These are phyloP conservation scores for Phenganax stokvisi DNA, from an alignment of 92 coral and sea anemone genomes.

Conservation along the genomic window DNA sequence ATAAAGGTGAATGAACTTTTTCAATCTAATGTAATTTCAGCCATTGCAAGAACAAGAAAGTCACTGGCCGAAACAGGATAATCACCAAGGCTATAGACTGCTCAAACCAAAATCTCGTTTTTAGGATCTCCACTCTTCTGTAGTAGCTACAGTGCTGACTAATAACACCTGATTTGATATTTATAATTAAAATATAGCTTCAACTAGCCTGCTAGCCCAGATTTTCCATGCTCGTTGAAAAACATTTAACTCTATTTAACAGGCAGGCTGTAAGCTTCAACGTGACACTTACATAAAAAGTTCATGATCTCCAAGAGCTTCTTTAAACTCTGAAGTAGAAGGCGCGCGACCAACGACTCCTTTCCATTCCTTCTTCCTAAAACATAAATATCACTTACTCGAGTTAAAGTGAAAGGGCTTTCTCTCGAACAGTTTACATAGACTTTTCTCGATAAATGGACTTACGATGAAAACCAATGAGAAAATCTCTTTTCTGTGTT, in stretches of 20 bases:
- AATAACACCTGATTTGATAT: no score
- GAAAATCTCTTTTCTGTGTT: slow-evolving; percentile 81
- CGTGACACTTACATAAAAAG: slow-evolving; percentile 70
- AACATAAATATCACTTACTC: neutral
- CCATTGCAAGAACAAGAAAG: no score
- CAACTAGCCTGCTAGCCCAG: no score
- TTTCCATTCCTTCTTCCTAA: slow-evolving; percentile 74
- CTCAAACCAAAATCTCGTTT: neutral
- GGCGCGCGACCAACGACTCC: slow-evolving; percentile 82
- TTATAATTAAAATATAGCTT: no score
- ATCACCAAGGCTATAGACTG: no score
- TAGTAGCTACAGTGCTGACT: no score
- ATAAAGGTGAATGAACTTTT: no score
- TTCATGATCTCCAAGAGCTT: slow-evolving; percentile 73
- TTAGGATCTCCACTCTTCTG: neutral
- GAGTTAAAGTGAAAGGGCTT: no score
- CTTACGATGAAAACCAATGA: slow-evolving; percentile 89
- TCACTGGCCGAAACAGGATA: no score
- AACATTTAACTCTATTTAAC: no score
- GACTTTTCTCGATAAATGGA: neutral
- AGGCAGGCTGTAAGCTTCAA: neutral
- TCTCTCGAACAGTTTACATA: neutral
- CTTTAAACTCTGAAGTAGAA: slow-evolving; percentile 64
- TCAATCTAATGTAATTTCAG: no score
- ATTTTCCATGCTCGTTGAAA: neutral